These are phyloP conservation scores for Dendrophyllia cribrosa DNA, from an alignment of 64 coral and sea anemone species.

Conservation along the genomic window DNA sequence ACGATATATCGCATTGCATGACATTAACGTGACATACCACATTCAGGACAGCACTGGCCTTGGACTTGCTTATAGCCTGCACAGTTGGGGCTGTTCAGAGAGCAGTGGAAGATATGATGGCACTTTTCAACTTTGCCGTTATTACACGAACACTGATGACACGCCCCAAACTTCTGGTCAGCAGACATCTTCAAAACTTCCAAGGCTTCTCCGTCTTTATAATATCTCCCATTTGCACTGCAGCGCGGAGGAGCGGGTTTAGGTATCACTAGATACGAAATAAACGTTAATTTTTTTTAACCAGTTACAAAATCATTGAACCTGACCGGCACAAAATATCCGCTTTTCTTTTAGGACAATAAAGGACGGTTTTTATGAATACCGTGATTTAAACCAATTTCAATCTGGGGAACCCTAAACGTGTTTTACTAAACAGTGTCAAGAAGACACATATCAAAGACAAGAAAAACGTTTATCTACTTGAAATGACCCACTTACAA, in stretches of 20 bases:
- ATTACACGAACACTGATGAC: conserved; percentile 4
- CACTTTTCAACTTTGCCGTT: neutral
- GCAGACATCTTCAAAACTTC: conserved; percentile 21
- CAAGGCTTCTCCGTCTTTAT: conserved; percentile 11
- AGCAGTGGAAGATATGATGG: conserved; percentile 18
- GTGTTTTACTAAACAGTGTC: too few relatives aligned
- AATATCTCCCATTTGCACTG: neutral
- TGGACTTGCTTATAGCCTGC: neutral
- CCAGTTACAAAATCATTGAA: neutral
- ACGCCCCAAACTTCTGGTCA: neutral
- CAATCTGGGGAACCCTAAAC: too few relatives aligned
- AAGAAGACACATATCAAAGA: too few relatives aligned
- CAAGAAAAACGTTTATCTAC: too few relatives aligned
- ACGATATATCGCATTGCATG: neutral
- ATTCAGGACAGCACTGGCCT: conserved; percentile 28
- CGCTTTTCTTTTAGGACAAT: too few relatives aligned
- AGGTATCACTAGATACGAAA: conserved; percentile 3
- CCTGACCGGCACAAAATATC: neutral
- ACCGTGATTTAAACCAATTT: too few relatives aligned
- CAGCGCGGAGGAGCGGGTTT: conserved; percentile 13
- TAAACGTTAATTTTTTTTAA: neutral
- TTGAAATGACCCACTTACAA: too few relatives aligned
- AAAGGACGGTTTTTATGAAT: too few relatives aligned
- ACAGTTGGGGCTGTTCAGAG: neutral
- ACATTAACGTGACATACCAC: conserved; percentile 4